These are phyloP conservation scores for Galagoides demidoff DNA, from an alignment of 2,797 vertebrate species.

Conservation along the genomic window DNA sequence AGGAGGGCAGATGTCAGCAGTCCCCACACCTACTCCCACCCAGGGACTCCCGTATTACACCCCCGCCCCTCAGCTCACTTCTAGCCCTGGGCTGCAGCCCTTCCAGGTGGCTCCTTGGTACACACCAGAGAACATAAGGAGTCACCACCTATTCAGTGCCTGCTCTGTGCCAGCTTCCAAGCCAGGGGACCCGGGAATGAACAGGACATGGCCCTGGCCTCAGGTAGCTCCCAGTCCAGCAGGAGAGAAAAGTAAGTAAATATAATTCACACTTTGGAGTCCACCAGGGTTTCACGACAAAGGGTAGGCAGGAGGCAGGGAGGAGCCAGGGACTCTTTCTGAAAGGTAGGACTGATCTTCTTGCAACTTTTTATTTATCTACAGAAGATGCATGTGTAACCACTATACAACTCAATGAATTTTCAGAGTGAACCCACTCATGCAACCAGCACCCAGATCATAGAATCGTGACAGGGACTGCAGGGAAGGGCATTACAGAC, in stretches of 20 bases:
- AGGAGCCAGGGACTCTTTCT: neutral
- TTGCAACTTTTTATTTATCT: neutral
- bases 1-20: rapidly evolving
- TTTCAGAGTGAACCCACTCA: neutral
- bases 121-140: neutral
- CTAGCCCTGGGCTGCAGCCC: neutral
- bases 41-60: neutral
- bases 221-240: neutral
- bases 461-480: neutral
- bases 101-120: neutral
- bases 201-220: neutral
- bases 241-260: neutral
- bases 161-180: neutral
- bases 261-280: rapidly evolving
- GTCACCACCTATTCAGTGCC: neutral
- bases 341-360: neutral
- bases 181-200: neutral
- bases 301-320: neutral
- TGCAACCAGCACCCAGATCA: neutral
- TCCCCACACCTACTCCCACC: neutral
- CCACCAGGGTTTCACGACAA: rapidly evolving
- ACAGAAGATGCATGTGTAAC: neutral
- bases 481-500: neutral
- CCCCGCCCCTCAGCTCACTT: no score
- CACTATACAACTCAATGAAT: neutral